These are phyloP conservation scores for Dorcus parallelipipedus DNA, from an alignment of 2,888 invertebrate genomes.

Conservation along the genomic window DNA sequence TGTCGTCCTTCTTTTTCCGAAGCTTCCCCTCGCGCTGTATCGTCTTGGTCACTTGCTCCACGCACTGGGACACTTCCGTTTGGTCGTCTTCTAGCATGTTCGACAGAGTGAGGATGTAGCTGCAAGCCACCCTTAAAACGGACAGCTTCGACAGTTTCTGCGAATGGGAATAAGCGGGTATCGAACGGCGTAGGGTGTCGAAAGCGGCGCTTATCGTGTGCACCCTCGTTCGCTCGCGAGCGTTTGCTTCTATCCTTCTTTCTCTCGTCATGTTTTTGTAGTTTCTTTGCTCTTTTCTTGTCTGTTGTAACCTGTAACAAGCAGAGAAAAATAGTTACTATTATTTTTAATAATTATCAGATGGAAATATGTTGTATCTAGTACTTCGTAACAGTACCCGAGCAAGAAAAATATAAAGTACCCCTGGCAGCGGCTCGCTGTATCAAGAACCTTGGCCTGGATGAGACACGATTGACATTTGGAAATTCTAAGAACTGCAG, in stretches of 20 bases:
- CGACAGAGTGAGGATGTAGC: conserved; percentile 86
- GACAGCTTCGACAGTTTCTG: conserved; percentile 92
- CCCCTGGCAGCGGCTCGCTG: too few species aligned
- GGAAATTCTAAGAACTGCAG: too few species aligned
- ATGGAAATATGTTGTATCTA: too few species aligned
- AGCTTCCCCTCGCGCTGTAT: conserved; percentile 90
- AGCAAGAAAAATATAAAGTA: too few species aligned
- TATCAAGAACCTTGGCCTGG: too few species aligned
- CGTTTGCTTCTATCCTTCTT: conserved; percentile 90
- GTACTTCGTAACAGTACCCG: too few species aligned
- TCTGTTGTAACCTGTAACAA: conserved; percentile 20
- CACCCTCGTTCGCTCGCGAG: conserved; percentile 86
- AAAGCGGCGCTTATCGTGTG: conserved; percentile 96
- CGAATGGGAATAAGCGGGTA: conserved; percentile 89
- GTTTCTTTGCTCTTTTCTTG: conserved; percentile 70
- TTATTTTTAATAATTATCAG: too few species aligned
- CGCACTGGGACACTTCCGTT: conserved; percentile 63
- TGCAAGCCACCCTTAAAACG: conserved; percentile 87
- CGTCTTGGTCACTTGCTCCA: conserved; percentile 84
- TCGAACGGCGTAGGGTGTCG: conserved; percentile 77
- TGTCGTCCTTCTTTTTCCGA: conserved; percentile 79
- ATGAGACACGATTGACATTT: too few species aligned
- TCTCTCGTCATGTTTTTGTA: conserved; percentile 96
- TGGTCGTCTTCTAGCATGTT: conserved; percentile 67
- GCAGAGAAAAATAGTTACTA: too few species aligned